Evolutionary conservation across 2,113 vertebrate species (phyloP).

Genomic region (Xiphophorus hellerii): DNA sequence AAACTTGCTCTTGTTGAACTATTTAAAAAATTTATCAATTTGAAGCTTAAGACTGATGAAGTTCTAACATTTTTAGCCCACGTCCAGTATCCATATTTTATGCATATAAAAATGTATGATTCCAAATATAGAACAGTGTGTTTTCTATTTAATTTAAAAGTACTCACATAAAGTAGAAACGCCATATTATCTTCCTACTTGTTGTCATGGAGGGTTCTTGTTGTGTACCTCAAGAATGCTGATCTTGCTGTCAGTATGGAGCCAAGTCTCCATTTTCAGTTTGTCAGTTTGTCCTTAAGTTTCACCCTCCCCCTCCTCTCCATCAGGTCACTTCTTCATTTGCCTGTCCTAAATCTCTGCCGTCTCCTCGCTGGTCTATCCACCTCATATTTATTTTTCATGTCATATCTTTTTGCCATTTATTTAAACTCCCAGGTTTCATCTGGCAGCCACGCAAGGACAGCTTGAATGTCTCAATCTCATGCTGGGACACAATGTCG

Average conservation of each 20-base stretch:
- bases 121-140: not conserved
- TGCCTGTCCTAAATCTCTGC: not conserved
- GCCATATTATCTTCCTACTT: not conserved
- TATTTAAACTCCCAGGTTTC: slow-evolving; percentile 83
- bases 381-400: not conserved
- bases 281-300: slow-evolving; percentile 48
- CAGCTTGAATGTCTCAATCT: slow-evolving; percentile 92
- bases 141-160: not conserved
- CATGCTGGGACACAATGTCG: slow-evolving; percentile 88
- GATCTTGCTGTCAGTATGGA: slow-evolving; percentile 43
- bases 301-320: slow-evolving; percentile 28
- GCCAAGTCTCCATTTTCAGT: slow-evolving; percentile 52
- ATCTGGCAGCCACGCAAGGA: slow-evolving; percentile 92
- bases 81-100: not conserved
- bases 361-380: not conserved
- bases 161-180: not conserved
- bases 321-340: slow-evolving; percentile 32
- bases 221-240: slow-evolving; percentile 48
- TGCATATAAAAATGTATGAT: not conserved
- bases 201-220: slow-evolving; percentile 15
- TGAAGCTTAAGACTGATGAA: not conserved
- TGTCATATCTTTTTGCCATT: not conserved
- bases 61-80: not conserved
- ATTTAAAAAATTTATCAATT: not conserved
- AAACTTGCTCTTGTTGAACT: not conserved